Evolutionary conservation across 2,113 vertebrate genomes (phyloP).

Genomic region (Phainopepla nitens): DNA sequence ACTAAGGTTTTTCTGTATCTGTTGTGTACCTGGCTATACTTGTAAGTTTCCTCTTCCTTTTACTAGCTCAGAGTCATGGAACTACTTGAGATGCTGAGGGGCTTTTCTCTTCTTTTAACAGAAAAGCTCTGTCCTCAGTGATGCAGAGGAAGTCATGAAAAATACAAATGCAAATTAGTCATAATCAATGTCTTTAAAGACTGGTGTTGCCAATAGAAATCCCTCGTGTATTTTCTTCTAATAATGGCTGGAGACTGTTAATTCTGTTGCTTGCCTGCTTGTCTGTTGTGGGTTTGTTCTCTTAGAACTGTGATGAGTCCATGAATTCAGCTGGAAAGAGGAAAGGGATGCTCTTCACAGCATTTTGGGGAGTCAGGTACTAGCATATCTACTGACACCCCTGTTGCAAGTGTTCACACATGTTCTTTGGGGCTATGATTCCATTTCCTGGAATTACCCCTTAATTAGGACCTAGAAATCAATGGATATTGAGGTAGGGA

Average conservation of each 20-base stretch:
- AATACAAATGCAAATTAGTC: background rate
- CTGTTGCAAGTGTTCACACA: rapidly evolving
- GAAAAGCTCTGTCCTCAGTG: background rate
- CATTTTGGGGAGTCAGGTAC: background rate
- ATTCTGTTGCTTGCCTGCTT: background rate
- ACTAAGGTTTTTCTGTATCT: background rate
- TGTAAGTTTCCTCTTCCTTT: background rate
- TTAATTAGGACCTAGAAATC: background rate
- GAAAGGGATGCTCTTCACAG: background rate
- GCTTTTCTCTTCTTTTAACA: background rate
- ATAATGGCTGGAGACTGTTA: background rate
- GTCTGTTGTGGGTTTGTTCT: background rate
- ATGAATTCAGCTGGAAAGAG: background rate
- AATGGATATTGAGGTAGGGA: rapidly evolving
- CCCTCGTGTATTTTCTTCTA: background rate
- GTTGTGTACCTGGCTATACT: background rate
- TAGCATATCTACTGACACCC: too few relatives aligned
- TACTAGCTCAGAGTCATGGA: background rate
- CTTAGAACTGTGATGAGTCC: background rate
- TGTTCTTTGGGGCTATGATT: background rate
- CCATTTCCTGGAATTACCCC: background rate
- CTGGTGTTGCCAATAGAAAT: background rate
- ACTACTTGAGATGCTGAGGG: background rate
- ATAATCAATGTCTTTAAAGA: background rate
- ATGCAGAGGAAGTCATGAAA: background rate